phyloP scores from a whole-genome alignment of 53 echinoderm and acorn worm species.

The Patiria pectinifera region DNA sequence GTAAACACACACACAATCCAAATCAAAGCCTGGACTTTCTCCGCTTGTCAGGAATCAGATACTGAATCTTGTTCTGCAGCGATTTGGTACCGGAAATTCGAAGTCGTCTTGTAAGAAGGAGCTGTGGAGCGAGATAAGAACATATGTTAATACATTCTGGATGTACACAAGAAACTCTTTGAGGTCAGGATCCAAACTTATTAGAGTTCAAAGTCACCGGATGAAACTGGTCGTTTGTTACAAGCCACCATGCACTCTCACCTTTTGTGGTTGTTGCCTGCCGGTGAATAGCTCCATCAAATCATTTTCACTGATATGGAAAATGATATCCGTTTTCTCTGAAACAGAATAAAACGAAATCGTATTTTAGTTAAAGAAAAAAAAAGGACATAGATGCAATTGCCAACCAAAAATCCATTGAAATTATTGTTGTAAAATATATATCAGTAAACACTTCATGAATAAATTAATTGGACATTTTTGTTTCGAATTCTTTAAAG shows the following conservation, averaged over 20 bases:
- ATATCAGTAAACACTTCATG: no score
- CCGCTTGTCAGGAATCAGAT: constrained; percentile 6
- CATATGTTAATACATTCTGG: background rate
- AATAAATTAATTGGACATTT: no score
- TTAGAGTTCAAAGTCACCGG: no score
- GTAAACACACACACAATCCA: background rate
- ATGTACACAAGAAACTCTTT: background rate
- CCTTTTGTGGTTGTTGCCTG: constrained; percentile 23
- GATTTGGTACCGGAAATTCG: constrained; percentile 22
- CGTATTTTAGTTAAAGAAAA: background rate
- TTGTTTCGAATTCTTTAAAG: no score
- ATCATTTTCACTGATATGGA: constrained; percentile 15
- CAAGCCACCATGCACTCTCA: background rate
- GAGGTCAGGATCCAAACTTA: no score
- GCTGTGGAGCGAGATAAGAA: background rate
- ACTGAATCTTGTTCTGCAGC: constrained; percentile 27
- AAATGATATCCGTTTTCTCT: constrained; percentile 13
- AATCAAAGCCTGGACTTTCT: background rate
- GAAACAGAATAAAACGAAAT: background rate
- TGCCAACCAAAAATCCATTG: no score
- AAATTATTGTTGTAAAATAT: no score
- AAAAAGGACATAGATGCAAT: background rate
- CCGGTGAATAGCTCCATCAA: constrained; percentile 7
- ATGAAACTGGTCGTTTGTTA: background rate
- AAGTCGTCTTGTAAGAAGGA: constrained; percentile 12